These are phyloP conservation scores for Oreochromis niloticus DNA, from an alignment of 2,113 vertebrate genomes.

Conservation along the genomic window DNA sequence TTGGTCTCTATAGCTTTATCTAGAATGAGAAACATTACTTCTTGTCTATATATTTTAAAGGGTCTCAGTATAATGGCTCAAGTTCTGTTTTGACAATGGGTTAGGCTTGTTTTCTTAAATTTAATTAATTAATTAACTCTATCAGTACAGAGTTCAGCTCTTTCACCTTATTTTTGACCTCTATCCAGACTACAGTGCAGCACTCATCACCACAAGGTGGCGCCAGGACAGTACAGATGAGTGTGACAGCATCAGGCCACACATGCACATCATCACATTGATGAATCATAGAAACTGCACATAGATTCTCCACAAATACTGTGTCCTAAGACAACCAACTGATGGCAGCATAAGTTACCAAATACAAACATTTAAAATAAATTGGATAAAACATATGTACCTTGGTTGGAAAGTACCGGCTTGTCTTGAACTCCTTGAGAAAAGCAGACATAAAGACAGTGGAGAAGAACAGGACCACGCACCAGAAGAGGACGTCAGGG, in stretches of 20 bases:
- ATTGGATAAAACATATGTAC: conserved; percentile 43
- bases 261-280: conserved; percentile 29
- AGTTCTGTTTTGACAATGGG: neutral
- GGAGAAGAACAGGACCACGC: conserved; percentile 93
- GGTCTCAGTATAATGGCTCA: neutral
- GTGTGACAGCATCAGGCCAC: conserved; percentile 8
- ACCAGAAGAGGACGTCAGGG: conserved; percentile 98
- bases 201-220: conserved; percentile 29
- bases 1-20: neutral
- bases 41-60: neutral
- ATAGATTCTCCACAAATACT: neutral
- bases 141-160: neutral
- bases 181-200: neutral
- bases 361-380: neutral
- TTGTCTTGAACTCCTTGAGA: conserved; percentile 97
- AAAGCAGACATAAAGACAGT: conserved; percentile 93
- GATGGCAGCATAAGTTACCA: conserved; percentile 5
- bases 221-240: neutral
- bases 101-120: neutral
- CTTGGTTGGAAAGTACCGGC: conserved; percentile 97
- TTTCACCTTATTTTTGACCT: neutral
- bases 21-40: neutral
- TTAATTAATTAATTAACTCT: neutral
- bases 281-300: conserved; percentile 29
- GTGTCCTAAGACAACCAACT: neutral